Conservation (phyloP, 2,113 vertebrate genomes). For the Ceyx margarethae region DNA sequence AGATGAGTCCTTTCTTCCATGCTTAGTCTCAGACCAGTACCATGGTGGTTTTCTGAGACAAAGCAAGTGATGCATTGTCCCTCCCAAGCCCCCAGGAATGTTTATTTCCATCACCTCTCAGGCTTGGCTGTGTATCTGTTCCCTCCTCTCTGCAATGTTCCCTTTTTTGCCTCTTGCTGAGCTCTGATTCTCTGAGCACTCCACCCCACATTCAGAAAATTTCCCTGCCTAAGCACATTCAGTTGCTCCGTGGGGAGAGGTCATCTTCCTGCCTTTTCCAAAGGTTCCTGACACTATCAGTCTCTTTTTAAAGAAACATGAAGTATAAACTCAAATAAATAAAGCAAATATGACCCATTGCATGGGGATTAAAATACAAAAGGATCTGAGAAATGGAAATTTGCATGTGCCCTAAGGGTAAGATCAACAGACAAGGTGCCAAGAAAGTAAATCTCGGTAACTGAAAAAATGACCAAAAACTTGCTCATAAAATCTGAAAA, state of each 20-base stretch:
- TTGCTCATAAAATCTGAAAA: not conserved
- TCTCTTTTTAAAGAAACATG: not conserved
- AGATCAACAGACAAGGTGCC: not conserved
- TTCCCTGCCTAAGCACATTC: not conserved
- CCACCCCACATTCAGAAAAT: not conserved
- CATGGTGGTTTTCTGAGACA: not conserved
- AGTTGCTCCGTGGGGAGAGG: not conserved
- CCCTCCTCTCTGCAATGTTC: not conserved
- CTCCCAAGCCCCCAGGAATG: not conserved
- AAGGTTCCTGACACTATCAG: not conserved
- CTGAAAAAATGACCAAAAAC: not conserved
- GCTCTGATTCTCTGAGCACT: not conserved
- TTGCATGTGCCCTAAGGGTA: not conserved
- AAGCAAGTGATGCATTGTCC: not conserved
- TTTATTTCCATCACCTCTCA: not conserved
- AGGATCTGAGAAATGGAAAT: not conserved
- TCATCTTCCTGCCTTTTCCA: not conserved
- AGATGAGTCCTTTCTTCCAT: not conserved
- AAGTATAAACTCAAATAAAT: not conserved
- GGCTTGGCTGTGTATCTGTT: not conserved
- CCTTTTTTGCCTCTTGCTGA: not conserved
- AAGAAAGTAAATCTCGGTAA: not conserved
- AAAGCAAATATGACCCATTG: not conserved
- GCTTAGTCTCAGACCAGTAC: not conserved
- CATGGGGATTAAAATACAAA: not conserved